Percentiles rank a stretch among this genome's conserved stretches.
phyloP scores from a whole-genome alignment of 1,140 invertebrate genomes.

The Eurosta solidaginis region DNA sequence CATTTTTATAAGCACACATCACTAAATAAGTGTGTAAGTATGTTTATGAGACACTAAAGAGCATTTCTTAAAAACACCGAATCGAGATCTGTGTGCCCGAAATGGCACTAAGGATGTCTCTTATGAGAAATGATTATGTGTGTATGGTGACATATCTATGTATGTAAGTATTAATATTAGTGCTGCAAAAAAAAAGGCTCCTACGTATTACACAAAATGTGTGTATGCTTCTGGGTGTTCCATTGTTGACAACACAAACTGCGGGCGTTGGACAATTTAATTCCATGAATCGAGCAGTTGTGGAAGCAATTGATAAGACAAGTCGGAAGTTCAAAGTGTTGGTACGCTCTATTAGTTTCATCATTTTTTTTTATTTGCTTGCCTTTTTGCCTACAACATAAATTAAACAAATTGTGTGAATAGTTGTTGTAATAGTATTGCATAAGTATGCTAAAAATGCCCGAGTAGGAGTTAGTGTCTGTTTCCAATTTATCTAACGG shows the following conservation, averaged over 20 bases:
- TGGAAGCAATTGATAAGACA: neutral
- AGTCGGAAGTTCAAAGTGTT: constrained; percentile 21
- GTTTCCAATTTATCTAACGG: no score
- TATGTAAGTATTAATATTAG: no score
- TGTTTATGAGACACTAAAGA: neutral
- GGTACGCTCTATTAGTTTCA: no score
- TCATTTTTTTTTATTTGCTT: no score
- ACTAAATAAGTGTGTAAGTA: neutral
- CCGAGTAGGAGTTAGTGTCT: no score
- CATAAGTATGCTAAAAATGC: no score
- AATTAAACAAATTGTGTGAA: no score
- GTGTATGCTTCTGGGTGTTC: constrained; percentile 29
- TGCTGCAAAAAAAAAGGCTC: neutral
- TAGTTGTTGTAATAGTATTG: no score
- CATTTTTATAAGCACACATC: no score
- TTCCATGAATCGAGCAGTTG: constrained; percentile 15
- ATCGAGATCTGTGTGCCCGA: neutral
- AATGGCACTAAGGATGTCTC: neutral
- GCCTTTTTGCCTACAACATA: no score
- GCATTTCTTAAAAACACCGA: constrained; percentile 1
- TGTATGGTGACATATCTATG: neutral
- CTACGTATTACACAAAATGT: neutral
- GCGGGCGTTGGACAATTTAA: constrained; percentile 16
- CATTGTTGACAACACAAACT: constrained; percentile 25
- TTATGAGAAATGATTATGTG: neutral